Base-by-base conservation (phyloP, 2,888 invertebrate species). In the Apodemia mormo region DNA sequence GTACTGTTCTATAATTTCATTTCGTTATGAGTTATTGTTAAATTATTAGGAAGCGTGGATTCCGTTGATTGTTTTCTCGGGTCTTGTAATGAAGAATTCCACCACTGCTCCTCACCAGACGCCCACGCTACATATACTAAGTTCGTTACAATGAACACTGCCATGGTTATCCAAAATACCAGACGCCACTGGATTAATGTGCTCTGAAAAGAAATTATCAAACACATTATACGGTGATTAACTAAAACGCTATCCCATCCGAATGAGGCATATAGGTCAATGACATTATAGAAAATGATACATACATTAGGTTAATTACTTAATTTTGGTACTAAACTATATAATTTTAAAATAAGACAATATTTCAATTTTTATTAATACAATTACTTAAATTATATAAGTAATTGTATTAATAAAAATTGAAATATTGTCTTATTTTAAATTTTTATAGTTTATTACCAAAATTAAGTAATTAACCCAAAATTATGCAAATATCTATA, bases 161-260 rank as follows among this genome's bases (percentile, higher is more conserved):
- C 95, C 33, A 96, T 92, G 5, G 97, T 95, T 77, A 97, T 96
- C 96, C 97, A 97, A 86, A 97, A 97, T 0, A 97, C 97, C 2
- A 94, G 80, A 40, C 96, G 94, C 97, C 97, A 97, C 89, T 97
- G 95, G 0, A 88, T 84, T 40, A 96, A 79, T 1, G 94, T 93
- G 78, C 95, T 94, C 95, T 95, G 86, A 43, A 82, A 86, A 74
- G n/a, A 66, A 70, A 70, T 45, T 40, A 40, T 9, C 40, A 40
- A 37, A 40, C 8, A 40, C 8, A 40, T 40, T 40, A 40, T 40
- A 49, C 30, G 49, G 1, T 45, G n/a, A 4, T 22, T 40, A 45
- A 40, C 30, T 2, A 45, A 65, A 29, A 37, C 40, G 1, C 2
- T 40, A 37, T 37, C 37, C 8, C 40, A 6, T 8, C 40, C 2